Evolutionary conservation across 2,113 vertebrate species (phyloP).

Genomic region (Rhynchopsitta pachyrhyncha): DNA sequence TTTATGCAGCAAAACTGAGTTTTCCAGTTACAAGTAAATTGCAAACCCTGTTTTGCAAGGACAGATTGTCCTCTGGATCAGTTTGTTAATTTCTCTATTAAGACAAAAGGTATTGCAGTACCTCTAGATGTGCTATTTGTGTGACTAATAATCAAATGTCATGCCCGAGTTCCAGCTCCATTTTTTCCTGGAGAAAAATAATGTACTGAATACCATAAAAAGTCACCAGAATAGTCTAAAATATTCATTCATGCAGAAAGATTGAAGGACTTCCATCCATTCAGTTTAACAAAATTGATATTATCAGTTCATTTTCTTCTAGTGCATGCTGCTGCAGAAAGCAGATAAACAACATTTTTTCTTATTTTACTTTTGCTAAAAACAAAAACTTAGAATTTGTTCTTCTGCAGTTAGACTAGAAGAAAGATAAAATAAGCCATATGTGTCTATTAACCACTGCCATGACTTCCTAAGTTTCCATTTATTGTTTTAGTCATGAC

Average conservation of each 20-base stretch:
- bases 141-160: not conserved
- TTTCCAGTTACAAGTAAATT: not conserved
- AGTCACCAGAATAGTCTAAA: not conserved
- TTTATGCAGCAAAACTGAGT: not conserved
- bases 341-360: rapidly evolving
- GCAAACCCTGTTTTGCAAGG: not conserved
- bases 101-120: not conserved
- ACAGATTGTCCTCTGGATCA: not conserved
- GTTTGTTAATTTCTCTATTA: not conserved
- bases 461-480: not conserved
- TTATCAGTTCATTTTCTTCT: not conserved
- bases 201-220: not conserved
- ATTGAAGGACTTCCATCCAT: not conserved
- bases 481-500: not conserved
- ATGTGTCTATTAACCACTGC: not conserved
- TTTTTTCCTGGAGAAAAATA: not conserved
- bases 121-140: not conserved
- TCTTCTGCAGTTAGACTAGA: not conserved
- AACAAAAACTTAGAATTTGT: not conserved
- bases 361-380: not conserved
- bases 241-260: not conserved
- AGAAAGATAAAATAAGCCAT: not conserved
- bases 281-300: not conserved
- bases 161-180: not conserved
- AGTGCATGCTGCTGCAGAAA: not conserved